A percentile compares a stretch with the other conserved stretches of the same genome.
These are phyloP conservation scores for Xiphophorus couchianus DNA, from an alignment of 2,113 vertebrate species.

Conservation along the genomic window DNA sequence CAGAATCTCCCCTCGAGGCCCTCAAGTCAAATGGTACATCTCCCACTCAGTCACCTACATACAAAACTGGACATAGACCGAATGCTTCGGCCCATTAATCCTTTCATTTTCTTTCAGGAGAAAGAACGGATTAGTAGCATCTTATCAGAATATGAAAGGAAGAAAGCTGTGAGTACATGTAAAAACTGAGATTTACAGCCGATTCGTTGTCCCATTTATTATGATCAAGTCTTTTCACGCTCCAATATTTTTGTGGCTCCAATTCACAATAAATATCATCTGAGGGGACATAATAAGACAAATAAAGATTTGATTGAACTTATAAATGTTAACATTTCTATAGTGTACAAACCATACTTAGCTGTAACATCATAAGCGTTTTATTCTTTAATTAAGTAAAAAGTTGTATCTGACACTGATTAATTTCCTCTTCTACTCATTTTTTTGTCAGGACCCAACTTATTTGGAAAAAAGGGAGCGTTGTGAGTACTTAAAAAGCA, in stretches of 20 bases:
- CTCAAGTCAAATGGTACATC: slow-evolving; percentile 82
- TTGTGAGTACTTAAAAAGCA: slow-evolving; percentile 96
- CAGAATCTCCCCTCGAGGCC: slow-evolving; percentile 80
- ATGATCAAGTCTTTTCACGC: not conserved
- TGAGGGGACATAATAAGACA: not conserved
- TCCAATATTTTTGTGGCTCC: not conserved
- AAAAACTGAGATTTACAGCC: too few species aligned
- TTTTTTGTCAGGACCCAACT: slow-evolving; percentile 86
- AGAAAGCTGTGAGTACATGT: slow-evolving; percentile 88
- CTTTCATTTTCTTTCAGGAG: slow-evolving; percentile 78
- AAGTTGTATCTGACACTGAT: not conserved
- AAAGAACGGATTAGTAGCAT: slow-evolving; percentile 87
- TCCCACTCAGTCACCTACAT: not conserved
- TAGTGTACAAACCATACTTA: too few species aligned
- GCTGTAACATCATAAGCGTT: not conserved
- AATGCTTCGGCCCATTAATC: not conserved
- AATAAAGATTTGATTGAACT: not conserved
- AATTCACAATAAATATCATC: not conserved
- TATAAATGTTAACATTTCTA: not conserved
- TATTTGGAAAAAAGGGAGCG: slow-evolving; percentile 93
- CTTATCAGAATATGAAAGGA: slow-evolving; percentile 88
- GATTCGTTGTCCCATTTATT: not conserved
- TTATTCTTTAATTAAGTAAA: not conserved
- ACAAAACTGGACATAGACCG: not conserved
- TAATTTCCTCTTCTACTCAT: not conserved